Evolutionary conservation across 2,113 vertebrate species (phyloP), one percentile per base, ranked within the genome.

Genomic region (Egretta garzetta): DNA sequence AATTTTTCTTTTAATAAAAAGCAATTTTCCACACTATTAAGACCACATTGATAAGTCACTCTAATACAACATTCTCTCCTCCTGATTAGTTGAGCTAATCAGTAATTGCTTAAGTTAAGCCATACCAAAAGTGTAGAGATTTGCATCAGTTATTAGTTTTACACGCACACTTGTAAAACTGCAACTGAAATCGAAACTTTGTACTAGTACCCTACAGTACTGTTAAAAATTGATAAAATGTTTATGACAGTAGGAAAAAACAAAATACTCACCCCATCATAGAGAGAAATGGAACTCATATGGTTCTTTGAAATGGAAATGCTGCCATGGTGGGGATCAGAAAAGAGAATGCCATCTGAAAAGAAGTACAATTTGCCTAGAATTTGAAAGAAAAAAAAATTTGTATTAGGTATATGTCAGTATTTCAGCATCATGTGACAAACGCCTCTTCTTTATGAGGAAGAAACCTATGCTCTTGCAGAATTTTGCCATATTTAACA

Each of bases 311-410:
- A 97, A 94, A 99, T 96, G 79, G 98, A 98, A 47, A 99, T 97
- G 95, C 98, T 98, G 77, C 99, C 99, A 1, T 98, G 98, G 90
- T 98, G 99, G 77, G 98, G 98, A 85, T 99, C 98, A 86, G 98
- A 95, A 80, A 99, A 99, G 37, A 99, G 98, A 90, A 99, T 93
- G 43, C 99, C 99, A 56, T 98, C 98, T 3, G 99, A 99, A 94
- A 99, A 99, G 98, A 99, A 99, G 85, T 98, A 92, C 24, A 99
- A 70, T 96, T 99, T 99, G 37, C 99, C 99, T 98, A 35, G 12
- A 90, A 87, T 73, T 99, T 23, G 23, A 98, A 96, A 35, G 72
- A 77, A 71, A 97, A 83, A 83, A 75, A 0, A 17, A 56, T 22
- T 6, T 17, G 2, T 10, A 9, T 93, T 41, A 83, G 70, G 17